A percentile compares a stretch with the other conserved stretches of the same genome.
Evolutionary conservation across 2,888 invertebrate genomes (phyloP).

Genomic region (Philonicus albiceps): DNA sequence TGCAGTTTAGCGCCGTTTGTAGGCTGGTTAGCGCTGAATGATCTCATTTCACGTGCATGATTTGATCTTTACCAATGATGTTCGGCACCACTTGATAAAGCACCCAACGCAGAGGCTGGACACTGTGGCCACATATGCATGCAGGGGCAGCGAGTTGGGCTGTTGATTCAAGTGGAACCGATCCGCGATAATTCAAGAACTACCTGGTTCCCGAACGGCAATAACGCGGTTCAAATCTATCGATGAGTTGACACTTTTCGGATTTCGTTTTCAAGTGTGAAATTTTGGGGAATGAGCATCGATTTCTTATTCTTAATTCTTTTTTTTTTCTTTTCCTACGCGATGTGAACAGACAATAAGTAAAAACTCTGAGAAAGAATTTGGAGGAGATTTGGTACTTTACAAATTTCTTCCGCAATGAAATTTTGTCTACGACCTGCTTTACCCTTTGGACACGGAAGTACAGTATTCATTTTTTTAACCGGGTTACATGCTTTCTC

Average conservation of each 20-base stretch:
- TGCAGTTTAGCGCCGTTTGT: slow-evolving; percentile 14
- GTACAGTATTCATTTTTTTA: neutral
- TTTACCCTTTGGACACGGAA: neutral
- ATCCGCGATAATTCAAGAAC: neutral
- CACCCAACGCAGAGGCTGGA: neutral
- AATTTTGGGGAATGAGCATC: slow-evolving; percentile 5
- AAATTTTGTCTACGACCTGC: neutral
- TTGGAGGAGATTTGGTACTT: neutral
- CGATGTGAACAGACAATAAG: neutral
- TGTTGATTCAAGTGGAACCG: slow-evolving; percentile 30
- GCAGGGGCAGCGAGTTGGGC: neutral
- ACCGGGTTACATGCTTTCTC: neutral
- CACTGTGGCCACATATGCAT: neutral
- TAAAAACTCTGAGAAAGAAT: neutral
- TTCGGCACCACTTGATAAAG: slow-evolving; percentile 6
- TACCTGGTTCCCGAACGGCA: neutral
- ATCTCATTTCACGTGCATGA: slow-evolving; percentile 33
- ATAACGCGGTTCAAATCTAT: neutral
- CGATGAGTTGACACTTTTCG: slow-evolving; percentile 30
- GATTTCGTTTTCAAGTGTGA: neutral
- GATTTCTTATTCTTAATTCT: neutral
- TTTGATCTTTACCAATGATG: slow-evolving; percentile 31
- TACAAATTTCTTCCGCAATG: neutral
- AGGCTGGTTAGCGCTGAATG: slow-evolving; percentile 25
- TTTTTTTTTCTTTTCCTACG: neutral